These are phyloP conservation scores for Cephalopachus bancanus DNA, from an alignment of 2,797 vertebrate species.

Conservation along the genomic window DNA sequence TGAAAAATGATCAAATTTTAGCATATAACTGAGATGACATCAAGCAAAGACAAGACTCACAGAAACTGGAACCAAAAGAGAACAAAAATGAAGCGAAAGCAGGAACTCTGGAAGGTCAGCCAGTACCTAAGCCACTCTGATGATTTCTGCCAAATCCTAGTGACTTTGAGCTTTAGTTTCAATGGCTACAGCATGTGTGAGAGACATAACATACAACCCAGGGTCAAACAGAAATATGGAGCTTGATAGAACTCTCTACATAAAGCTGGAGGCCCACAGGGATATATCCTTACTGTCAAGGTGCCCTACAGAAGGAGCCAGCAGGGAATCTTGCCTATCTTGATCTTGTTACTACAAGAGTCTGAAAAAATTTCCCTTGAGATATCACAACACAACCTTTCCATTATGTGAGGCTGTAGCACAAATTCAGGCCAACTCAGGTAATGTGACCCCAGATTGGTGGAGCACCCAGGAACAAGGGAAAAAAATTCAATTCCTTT, in stretches of 20 bases:
- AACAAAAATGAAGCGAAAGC: neutral
- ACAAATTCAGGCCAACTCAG: neutral
- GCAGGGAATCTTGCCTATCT: neutral
- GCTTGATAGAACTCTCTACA: neutral
- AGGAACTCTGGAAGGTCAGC: neutral
- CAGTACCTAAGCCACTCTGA: neutral
- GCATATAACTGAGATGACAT: neutral
- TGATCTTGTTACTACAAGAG: neutral
- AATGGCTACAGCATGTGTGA: neutral
- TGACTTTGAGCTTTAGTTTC: slow-evolving; percentile 10
- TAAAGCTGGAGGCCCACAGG: neutral
- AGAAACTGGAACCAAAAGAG: neutral
- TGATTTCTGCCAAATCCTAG: neutral
- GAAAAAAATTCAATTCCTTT: neutral
- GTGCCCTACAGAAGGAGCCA: neutral
- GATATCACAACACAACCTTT: neutral
- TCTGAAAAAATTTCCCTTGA: neutral
- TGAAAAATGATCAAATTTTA: slow-evolving; percentile 1
- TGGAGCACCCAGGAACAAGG: neutral
- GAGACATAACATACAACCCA: neutral
- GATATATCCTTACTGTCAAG: neutral
- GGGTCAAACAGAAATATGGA: neutral
- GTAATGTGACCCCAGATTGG: neutral
- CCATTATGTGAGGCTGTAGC: neutral
- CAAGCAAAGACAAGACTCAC: neutral